These are phyloP conservation scores for Pristionchus exspectatus DNA, from an alignment of 2,888 invertebrate genomes.

Conservation along the genomic window DNA sequence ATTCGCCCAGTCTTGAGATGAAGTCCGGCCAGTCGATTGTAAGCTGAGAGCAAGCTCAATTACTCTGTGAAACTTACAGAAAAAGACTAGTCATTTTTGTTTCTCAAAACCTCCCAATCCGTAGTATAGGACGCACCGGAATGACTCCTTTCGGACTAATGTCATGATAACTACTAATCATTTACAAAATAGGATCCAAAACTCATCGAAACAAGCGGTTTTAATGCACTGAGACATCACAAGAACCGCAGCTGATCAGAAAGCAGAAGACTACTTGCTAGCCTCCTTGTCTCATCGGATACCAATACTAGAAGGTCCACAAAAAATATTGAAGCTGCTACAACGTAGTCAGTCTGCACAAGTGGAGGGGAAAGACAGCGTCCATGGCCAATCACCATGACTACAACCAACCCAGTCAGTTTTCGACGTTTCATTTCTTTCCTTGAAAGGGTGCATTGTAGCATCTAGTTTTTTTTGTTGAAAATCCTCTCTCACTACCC, in stretches of 20 bases:
- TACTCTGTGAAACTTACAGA: no score
- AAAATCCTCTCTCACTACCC: no score
- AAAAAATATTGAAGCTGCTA: no score
- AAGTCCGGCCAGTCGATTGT: slow-evolving; percentile 1
- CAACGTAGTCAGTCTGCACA: no score
- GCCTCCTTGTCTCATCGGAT: no score
- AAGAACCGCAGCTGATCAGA: no score
- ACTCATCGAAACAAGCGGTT: neutral
- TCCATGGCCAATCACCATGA: neutral
- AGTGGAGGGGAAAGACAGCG: no score
- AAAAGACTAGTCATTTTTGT: no score
- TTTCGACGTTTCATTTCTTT: neutral
- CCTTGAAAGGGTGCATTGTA: neutral
- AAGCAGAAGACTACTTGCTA: no score
- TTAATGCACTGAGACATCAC: neutral
- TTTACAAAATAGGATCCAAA: neutral
- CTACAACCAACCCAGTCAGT: neutral
- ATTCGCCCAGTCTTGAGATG: slow-evolving; percentile 31
- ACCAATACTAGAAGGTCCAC: no score
- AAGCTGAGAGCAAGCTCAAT: neutral
- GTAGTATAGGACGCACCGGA: neutral
- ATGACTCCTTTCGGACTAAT: neutral
- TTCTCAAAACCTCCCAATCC: no score
- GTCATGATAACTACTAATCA: neutral
- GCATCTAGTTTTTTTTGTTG: neutral